Conservation (phyloP, 2,113 vertebrate species). For the Syngnathus scovelli region DNA sequence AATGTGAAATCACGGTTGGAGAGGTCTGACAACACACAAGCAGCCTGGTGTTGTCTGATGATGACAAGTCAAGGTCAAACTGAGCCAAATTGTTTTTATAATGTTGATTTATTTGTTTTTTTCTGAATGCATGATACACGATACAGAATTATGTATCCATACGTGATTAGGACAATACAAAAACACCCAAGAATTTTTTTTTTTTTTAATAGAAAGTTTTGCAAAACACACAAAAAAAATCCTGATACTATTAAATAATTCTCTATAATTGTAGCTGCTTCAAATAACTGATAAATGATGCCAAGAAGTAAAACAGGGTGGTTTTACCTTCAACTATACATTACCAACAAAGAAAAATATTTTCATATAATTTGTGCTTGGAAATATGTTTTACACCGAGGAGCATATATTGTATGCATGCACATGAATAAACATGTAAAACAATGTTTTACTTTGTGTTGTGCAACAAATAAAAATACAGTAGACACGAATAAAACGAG, state of each 20-base stretch:
- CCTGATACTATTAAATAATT: conserved; percentile 12
- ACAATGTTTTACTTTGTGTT: background rate
- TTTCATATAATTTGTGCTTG: background rate
- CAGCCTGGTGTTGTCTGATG: conserved; percentile 12
- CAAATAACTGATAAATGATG: conserved; percentile 24
- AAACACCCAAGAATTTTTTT: conserved; percentile 38
- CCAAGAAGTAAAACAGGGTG: conserved; percentile 13
- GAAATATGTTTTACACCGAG: background rate
- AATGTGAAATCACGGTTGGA: background rate
- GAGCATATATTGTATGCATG: background rate
- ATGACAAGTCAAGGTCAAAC: conserved; percentile 37
- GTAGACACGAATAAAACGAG: background rate
- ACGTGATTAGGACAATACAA: conserved; percentile 47
- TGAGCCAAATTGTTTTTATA: conserved; percentile 30
- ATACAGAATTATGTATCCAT: conserved; percentile 49
- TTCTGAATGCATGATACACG: conserved; percentile 60
- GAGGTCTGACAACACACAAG: conserved; percentile 3
- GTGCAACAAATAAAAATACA: background rate
- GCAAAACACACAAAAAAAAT: conserved; percentile 24
- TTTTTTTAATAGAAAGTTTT: conserved; percentile 37
- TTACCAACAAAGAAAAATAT: conserved; percentile 7
- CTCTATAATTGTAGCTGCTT: conserved; percentile 25
- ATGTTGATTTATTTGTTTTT: conserved; percentile 61
- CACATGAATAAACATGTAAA: background rate
- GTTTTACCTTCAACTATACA: background rate